Conservation (phyloP, 2,888 invertebrate species). For the Aphodius sticticus region DNA sequence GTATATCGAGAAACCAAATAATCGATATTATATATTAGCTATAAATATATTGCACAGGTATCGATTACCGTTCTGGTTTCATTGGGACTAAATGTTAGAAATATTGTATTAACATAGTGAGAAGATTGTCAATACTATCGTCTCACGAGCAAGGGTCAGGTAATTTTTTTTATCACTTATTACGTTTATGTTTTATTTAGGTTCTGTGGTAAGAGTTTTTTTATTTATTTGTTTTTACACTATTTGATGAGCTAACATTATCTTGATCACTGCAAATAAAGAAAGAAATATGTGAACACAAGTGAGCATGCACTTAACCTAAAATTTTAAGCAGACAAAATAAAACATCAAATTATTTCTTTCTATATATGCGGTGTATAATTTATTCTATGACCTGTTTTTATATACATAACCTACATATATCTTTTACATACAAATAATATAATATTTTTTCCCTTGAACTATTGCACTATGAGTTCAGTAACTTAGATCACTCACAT, state of each 20-base stretch:
- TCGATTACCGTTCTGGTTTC: background rate
- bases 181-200: constrained; percentile 37
- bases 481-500: background rate
- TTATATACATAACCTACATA: too few relatives aligned
- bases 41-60: background rate
- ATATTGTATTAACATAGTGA: constrained; percentile 21
- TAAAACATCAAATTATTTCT: background rate
- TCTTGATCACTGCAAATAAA: background rate
- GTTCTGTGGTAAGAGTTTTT: constrained; percentile 37
- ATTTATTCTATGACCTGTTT: background rate
- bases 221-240: constrained; percentile 38
- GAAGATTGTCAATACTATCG: constrained; percentile 32
- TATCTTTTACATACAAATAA: background rate
- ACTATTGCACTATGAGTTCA: constrained; percentile 19
- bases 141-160: constrained; percentile 27
- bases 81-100: background rate
- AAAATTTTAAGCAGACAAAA: constrained; percentile 9
- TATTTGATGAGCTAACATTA: constrained; percentile 29
- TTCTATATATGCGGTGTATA: background rate
- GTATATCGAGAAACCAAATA: background rate
- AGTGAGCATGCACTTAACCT: constrained; percentile 8
- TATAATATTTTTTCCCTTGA: constrained; percentile 10
- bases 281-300: background rate
- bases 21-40: background rate
- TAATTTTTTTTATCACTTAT: constrained; percentile 39